Conservation (phyloP, 2,797 vertebrate species). For the Momotus momota region DNA sequence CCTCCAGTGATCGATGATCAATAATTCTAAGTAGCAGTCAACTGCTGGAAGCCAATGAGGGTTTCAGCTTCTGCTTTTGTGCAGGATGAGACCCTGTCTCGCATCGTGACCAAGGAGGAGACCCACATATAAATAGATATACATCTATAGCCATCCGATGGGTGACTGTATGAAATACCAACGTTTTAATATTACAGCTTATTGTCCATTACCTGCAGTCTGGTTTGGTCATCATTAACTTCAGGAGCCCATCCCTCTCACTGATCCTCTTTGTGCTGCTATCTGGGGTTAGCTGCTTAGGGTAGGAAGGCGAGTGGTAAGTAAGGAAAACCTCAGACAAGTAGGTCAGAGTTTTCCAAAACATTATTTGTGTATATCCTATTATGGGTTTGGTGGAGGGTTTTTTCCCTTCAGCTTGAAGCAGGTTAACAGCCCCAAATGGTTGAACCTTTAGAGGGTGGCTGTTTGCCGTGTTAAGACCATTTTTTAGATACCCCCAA, state of each 20-base stretch:
- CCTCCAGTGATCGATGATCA: not conserved
- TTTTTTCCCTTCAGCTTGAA: not conserved
- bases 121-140: not conserved
- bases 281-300: not conserved
- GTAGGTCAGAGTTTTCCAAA: not conserved
- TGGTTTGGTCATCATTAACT: not conserved
- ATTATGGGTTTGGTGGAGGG: rapidly evolving
- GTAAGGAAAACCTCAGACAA: not conserved
- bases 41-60: not conserved
- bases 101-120: not conserved
- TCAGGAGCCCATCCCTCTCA: not conserved
- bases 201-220: not conserved
- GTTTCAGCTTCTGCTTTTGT: not conserved
- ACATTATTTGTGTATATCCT: not conserved
- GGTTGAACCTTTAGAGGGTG: not conserved
- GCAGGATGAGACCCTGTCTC: not conserved
- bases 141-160: rapidly evolving
- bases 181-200: not conserved
- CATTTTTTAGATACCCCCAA: not conserved
- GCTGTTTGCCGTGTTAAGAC: rapidly evolving
- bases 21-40: not conserved
- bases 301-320: not conserved
- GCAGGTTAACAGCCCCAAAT: not conserved
- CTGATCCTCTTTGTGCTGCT: slow-evolving; percentile 6
- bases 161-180: not conserved